phyloP scores from a whole-genome alignment of 2,113 vertebrate species.

The Camelus bactrianus region DNA sequence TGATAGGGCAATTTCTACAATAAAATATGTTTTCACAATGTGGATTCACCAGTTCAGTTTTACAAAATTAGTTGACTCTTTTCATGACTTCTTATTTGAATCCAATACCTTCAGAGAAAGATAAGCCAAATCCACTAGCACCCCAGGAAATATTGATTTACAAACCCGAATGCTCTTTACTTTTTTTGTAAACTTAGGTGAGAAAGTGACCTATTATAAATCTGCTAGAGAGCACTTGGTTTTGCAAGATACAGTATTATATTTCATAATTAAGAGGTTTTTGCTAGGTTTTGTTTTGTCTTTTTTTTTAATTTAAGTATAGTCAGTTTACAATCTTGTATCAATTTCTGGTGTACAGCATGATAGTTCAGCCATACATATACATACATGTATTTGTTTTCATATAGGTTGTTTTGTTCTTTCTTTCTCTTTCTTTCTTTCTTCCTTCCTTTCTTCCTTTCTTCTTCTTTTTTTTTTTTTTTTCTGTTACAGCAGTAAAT shows the following conservation, averaged over 20 bases:
- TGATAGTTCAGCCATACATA: no score
- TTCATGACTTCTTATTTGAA: constrained; percentile 77
- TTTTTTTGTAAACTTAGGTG: constrained; percentile 83
- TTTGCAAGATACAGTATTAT: constrained; percentile 83
- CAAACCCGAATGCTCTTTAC: constrained; percentile 76
- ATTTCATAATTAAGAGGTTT: constrained; percentile 81
- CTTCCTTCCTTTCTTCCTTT: neutral
- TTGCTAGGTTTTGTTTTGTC: neutral
- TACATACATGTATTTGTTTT: no score
- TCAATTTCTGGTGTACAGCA: no score
- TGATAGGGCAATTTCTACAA: constrained; percentile 1
- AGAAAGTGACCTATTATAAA: constrained; percentile 85
- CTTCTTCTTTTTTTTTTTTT: neutral
- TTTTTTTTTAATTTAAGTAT: neutral
- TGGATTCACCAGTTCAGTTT: constrained; percentile 43
- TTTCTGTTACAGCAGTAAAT: constrained; percentile 63
- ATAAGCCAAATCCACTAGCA: constrained; percentile 55
- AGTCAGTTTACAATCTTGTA: no score
- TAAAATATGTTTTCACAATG: constrained; percentile 46
- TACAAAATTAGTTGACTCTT: constrained; percentile 45
- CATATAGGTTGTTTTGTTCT: no score
- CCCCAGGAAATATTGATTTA: constrained; percentile 83
- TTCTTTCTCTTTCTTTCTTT: no score
- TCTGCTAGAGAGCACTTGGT: constrained; percentile 78
- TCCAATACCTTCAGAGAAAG: constrained; percentile 64